Evolutionary conservation across 2,113 vertebrate species (phyloP), one percentile per base, ranked within the genome.

Genomic region (Ophiodon elongatus): DNA sequence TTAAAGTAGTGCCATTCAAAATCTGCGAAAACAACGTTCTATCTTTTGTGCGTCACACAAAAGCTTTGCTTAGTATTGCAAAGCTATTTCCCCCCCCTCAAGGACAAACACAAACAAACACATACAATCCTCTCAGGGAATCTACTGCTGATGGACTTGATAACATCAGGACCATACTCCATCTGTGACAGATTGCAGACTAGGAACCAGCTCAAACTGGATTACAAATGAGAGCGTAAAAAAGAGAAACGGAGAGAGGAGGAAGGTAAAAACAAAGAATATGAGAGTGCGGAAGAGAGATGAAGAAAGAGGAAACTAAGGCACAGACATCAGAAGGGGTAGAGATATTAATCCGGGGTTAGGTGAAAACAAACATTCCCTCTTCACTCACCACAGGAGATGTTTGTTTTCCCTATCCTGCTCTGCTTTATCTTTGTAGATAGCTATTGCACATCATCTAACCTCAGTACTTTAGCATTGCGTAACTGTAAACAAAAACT

Each of bases 171-270:
- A 80, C 82, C 72, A 41, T 86, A 73, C 65, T 88, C 87, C 39
- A 81, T 79, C 66, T 91, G 62, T 94, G 91, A 93, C 88, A 92
- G 86, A 90, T 67, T 68, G 81, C 88, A 91, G 91, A 80, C 79
- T 73, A 72, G 56, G 70, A 89, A 83, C 73, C 77, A 83, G 82
- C 39, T 83, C 79, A 92, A 94, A 94, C 79, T 82, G 57, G 83
- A 92, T 93, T 90, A 92, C 10, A 88, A 63, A 80, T 74, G 27
- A 80, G 1, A 65, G 43, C 47, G 41, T 72, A 15, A 71, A 81
- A 84, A 29, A 82, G 29, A 82, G 52, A 83, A 66, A 37, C 52
- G 60, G 64, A 57, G 19, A 33, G 10, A 39, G 13, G 73, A 54
- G 10, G 65, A 73, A 69, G 60, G 64, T 86, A 59, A 83, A 87